A percentile compares a stretch with the other conserved stretches of the same genome.
Evolutionary conservation across 2,888 invertebrate genomes (phyloP).

Genomic region (Ctenicera cuprea): DNA sequence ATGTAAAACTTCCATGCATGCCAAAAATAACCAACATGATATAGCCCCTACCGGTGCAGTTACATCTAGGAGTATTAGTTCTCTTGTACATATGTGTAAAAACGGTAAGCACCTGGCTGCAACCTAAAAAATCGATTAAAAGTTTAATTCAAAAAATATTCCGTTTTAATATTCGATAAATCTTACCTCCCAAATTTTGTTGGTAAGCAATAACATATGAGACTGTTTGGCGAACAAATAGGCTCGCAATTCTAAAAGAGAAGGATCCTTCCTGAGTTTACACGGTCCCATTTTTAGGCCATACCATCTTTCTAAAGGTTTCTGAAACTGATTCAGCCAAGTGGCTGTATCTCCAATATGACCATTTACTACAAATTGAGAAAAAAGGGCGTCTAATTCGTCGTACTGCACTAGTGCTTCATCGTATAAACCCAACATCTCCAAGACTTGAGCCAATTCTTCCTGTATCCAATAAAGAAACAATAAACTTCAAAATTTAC

Average conservation of each 20-base stretch:
- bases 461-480: constrained; percentile 78
- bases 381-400: constrained; percentile 96
- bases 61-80: constrained; percentile 88
- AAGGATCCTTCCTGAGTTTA: constrained; percentile 80
- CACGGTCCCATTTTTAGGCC: constrained; percentile 82
- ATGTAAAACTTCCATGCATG: constrained; percentile 89
- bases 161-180: background rate
- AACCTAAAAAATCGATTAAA: no score
- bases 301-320: constrained; percentile 88
- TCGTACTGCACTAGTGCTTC: constrained; percentile 98
- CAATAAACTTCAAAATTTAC: constrained; percentile 51
- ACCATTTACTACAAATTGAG: constrained; percentile 97
- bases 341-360: constrained; percentile 88
- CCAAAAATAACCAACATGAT: constrained; percentile 95
- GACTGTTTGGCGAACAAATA: constrained; percentile 96
- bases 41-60: constrained; percentile 87
- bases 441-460: constrained; percentile 94
- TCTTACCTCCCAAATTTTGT: constrained; percentile 88
- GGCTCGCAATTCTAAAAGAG: constrained; percentile 92
- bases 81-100: constrained; percentile 91
- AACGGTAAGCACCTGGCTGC: constrained; percentile 93
- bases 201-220: constrained; percentile 84
- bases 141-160: no score
- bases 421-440: constrained; percentile 94
- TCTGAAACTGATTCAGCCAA: constrained; percentile 90